These are phyloP conservation scores for Gisinianus flammeolus DNA, from an alignment of 2,888 invertebrate species.

Conservation along the genomic window DNA sequence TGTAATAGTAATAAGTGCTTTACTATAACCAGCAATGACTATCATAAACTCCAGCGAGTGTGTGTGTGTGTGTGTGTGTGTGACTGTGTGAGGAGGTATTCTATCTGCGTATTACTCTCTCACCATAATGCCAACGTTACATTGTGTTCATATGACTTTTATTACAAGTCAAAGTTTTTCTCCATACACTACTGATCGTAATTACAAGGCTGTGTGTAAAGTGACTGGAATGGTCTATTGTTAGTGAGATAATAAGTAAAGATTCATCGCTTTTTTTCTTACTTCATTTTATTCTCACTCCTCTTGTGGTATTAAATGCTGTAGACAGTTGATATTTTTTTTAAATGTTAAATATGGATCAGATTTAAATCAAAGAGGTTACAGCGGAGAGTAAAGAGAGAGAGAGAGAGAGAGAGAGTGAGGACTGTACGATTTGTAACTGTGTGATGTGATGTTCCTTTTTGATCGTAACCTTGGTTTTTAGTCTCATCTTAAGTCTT, in stretches of 20 bases:
- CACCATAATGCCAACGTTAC: not conserved
- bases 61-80: not conserved
- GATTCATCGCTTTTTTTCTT: not conserved
- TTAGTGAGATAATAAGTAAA: not conserved
- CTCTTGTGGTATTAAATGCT: not conserved
- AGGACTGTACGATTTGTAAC: not conserved
- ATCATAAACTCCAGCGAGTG: slow-evolving; percentile 20
- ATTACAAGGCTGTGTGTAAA: slow-evolving; percentile 19
- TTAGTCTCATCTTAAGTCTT: slow-evolving; percentile 4
- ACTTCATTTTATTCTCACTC: not conserved
- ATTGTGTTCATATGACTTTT: not conserved
- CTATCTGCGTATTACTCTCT: slow-evolving; percentile 1
- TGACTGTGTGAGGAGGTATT: not conserved
- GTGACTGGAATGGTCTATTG: slow-evolving; percentile 10
- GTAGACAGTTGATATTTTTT: slow-evolving; percentile 4
- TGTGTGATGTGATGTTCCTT: not conserved
- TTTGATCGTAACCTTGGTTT: not conserved
- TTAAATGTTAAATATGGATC: slow-evolving; percentile 26
- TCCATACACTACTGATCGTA: slow-evolving; percentile 6
- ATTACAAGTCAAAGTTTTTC: not conserved
- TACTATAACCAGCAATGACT: slow-evolving; percentile 27
- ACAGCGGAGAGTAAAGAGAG: not conserved
- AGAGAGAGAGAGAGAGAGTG: not conserved
- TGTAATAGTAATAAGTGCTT: slow-evolving; percentile 33
- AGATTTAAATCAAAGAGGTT: slow-evolving; percentile 29